Evolutionary conservation across 2,113 vertebrate genomes (phyloP), one percentile per base, ranked within the genome.

Genomic region (Pedionomus torquatus): DNA sequence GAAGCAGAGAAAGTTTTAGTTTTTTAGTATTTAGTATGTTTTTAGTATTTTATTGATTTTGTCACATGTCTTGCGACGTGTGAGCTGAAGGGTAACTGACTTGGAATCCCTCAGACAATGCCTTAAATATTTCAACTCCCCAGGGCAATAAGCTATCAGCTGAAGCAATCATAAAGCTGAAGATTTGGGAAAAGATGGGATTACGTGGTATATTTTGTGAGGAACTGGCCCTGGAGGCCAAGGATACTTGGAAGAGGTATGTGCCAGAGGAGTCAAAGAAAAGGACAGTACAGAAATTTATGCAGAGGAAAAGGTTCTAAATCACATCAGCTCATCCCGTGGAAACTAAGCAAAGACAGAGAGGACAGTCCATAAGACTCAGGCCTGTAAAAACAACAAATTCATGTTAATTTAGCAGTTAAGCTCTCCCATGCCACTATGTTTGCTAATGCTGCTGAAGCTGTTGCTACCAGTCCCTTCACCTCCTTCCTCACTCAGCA

Each of bases 21-120:
- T n/a, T n/a, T n/a, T n/a, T n/a, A n/a, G n/a, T n/a, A n/a, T n/a
- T n/a, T n/a, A n/a, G n/a, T n/a, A n/a, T 26, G 6, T 7, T 87
- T 95, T 89, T 39, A 52, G 33, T 51, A 33, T 37, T 81, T 93
- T 61, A 84, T 78, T 69, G 87, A 84, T 82, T 90, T 96, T 93
- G 48, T 60, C 74, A 51, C 20, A 16, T 52, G 3, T 25, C 31
- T 69, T 35, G 37, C 37, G 63, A 70, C 41, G 54, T 33, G 71
- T 87, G 83, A 90, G 43, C 37, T 71, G 55, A 94, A 89, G 69
- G 7, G 43, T 66, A 87, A 92, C 58, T 26, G 51, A 58, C 31
- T 91, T 91, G 60, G 68, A 93, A 83, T 26, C n/a, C 80, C 41
- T 77, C 46, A 81, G 58, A 63, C 39, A 37, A 19, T 0, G 0